These are phyloP conservation scores for Himalopsyche phryganea DNA, from an alignment of 1,140 invertebrate species.

Conservation along the genomic window DNA sequence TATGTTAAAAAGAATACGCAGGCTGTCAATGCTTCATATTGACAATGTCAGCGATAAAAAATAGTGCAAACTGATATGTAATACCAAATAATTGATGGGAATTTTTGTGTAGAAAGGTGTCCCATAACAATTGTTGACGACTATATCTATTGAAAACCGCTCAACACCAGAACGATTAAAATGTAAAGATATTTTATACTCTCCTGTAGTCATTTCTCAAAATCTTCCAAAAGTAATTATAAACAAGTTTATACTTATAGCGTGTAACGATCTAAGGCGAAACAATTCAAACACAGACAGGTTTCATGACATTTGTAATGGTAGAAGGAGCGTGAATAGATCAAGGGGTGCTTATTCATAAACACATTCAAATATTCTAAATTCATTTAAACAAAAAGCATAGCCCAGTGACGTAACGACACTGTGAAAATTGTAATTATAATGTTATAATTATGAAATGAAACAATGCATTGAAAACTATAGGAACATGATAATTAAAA, in stretches of 20 bases:
- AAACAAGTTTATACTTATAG: slow-evolving; percentile 6
- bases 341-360: slow-evolving; percentile 29
- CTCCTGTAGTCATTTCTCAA: slow-evolving; percentile 3
- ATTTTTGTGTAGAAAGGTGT: too few species aligned
- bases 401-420: slow-evolving; percentile 32
- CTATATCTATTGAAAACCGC: too few species aligned
- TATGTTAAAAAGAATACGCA: too few species aligned
- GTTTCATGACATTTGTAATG: slow-evolving; percentile 26
- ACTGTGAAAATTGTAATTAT: slow-evolving; percentile 30
- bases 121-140: too few species aligned
- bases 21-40: too few species aligned
- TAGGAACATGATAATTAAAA: slow-evolving; percentile 34
- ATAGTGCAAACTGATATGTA: too few species aligned
- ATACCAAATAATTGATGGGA: too few species aligned
- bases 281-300: slow-evolving; percentile 32
- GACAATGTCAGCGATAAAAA: too few species aligned
- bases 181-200: not conserved
- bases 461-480: slow-evolving; percentile 34
- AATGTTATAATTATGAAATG: slow-evolving; percentile 32
- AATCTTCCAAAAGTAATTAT: slow-evolving; percentile 12
- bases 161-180: too few species aligned
- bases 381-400: slow-evolving; percentile 32
- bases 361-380: slow-evolving; percentile 34
- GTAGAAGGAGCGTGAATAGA: slow-evolving; percentile 22
- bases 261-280: slow-evolving; percentile 13